Base-by-base conservation (phyloP, 1,140 invertebrate species). In the Palaemon carinicauda region DNA sequence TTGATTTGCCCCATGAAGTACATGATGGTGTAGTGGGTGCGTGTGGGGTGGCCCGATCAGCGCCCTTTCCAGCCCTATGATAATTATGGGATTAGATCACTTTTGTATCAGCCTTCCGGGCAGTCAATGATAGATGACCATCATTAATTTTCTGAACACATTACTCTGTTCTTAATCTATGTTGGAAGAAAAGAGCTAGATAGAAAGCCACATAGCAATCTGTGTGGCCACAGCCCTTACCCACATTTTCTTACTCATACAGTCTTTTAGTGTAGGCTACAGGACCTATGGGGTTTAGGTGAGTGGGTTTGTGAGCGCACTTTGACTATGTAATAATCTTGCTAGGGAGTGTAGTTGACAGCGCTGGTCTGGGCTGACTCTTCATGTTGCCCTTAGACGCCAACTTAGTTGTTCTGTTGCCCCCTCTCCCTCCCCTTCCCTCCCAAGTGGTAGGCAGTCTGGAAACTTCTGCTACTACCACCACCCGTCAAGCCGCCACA, bases 381-480 rank as follows among this genome's bases (percentile, higher is more conserved):
- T n/a, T 41, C 41, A 31, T 53, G 77, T 54, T 33, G 78, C 53
- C 53, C 17, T 54, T 29, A 51, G 51, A 73, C 81, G 81, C 52
- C 69, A 74, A 69, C 50, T 82, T 82, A 71, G 80, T 82, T 82
- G 80, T 82, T 83, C 69, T 83, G 81, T 83, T 79, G 82, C 73
- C 52, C 75, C 65, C 33, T 24, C 27, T 52, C 82, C 73, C 21
- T 53, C 80, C 69, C 12, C 69, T 10, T 41, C 41, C 41, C 41
- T 41, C 41, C 41, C 41, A 41, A 41, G 41, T 41, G 41, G 41
- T 41, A 41, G 41, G 41, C 41, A 41, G 41, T 12, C 41, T 41
- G 41, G 41, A 41, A 41, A 41, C 41, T 41, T 41, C 41, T 41
- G 41, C 41, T 41, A 12, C 41, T 41, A 41, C 31, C 27, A n/a